Evolutionary conservation across 1,140 invertebrate genomes (phyloP).

Genomic region (Aleiodes sp.): DNA sequence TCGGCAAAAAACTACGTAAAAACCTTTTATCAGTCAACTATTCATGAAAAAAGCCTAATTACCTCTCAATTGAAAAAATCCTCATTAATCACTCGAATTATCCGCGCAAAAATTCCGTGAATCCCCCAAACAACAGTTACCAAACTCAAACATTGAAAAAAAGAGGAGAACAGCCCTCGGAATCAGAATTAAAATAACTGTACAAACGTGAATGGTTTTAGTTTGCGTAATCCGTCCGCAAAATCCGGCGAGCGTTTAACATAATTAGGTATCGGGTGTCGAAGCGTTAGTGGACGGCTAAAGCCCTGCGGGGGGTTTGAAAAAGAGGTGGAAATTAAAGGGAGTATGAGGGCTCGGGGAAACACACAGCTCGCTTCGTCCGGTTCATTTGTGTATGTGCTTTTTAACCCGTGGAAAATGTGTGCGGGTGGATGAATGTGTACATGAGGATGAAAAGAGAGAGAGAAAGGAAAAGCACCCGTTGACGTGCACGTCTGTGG

Average conservation of each 20-base stretch:
- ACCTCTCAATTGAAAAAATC: background rate
- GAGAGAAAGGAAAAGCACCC: constrained; percentile 14
- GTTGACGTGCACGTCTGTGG: constrained; percentile 35
- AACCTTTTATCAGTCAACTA: too few species aligned
- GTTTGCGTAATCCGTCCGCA: constrained; percentile 54
- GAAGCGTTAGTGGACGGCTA: constrained; percentile 40
- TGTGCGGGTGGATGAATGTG: background rate
- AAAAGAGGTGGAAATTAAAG: constrained; percentile 18
- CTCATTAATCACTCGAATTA: background rate
- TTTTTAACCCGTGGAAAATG: background rate
- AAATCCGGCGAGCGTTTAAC: constrained; percentile 65
- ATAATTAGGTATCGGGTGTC: constrained; percentile 65
- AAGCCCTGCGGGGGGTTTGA: constrained; percentile 30
- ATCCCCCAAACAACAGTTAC: background rate
- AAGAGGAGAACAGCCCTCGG: too few species aligned
- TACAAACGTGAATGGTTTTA: constrained; percentile 8
- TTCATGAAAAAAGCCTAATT: too few species aligned
- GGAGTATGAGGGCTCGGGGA: background rate
- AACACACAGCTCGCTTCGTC: background rate
- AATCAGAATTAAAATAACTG: constrained; percentile 15
- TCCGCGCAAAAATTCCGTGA: background rate
- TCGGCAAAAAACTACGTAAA: too few species aligned
- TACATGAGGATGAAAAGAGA: constrained; percentile 19
- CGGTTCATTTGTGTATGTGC: background rate
- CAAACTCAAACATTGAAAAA: background rate